These are phyloP conservation scores for Ceratina australensis DNA, from an alignment of 1,140 invertebrate genomes.

Conservation along the genomic window DNA sequence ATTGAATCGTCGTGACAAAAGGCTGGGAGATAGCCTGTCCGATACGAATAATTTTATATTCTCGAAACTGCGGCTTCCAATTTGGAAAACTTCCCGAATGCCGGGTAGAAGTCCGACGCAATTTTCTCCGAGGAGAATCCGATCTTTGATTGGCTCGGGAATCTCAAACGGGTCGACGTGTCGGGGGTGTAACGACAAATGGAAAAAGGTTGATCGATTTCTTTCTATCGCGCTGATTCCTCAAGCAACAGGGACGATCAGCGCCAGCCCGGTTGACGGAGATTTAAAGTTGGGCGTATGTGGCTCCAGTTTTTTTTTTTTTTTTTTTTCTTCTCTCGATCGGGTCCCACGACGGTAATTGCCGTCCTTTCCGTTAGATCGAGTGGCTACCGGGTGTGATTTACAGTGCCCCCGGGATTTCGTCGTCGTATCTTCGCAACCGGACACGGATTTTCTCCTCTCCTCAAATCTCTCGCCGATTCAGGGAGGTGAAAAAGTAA, in stretches of 20 bases:
- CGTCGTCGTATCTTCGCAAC: constrained; percentile 2
- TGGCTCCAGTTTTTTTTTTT: constrained; percentile 29
- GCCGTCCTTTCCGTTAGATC: constrained; percentile 15
- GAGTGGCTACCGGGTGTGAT: constrained; percentile 32
- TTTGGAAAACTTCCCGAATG: neutral
- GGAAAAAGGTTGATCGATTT: neutral
- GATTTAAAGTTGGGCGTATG: constrained; percentile 32
- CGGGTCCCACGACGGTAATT: constrained; percentile 34
- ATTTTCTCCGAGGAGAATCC: neutral
- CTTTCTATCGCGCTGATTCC: neutral
- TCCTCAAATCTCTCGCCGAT: neutral
- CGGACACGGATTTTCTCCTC: neutral
- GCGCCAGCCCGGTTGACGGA: constrained; percentile 6
- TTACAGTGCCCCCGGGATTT: constrained; percentile 30
- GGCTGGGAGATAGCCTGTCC: no score
- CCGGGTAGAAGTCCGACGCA: neutral
- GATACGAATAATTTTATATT: no score
- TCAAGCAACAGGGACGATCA: constrained; percentile 11
- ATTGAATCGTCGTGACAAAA: no score
- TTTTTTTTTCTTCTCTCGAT: constrained; percentile 27
- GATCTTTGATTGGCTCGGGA: constrained; percentile 1
- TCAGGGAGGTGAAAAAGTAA: neutral
- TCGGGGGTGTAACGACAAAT: constrained; percentile 9
- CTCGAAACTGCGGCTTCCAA: no score
- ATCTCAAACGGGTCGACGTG: neutral